A percentile compares a stretch with the other conserved stretches of the same genome.
phyloP scores from a whole-genome alignment of 2,113 vertebrate species.

The Felis chaus region DNA sequence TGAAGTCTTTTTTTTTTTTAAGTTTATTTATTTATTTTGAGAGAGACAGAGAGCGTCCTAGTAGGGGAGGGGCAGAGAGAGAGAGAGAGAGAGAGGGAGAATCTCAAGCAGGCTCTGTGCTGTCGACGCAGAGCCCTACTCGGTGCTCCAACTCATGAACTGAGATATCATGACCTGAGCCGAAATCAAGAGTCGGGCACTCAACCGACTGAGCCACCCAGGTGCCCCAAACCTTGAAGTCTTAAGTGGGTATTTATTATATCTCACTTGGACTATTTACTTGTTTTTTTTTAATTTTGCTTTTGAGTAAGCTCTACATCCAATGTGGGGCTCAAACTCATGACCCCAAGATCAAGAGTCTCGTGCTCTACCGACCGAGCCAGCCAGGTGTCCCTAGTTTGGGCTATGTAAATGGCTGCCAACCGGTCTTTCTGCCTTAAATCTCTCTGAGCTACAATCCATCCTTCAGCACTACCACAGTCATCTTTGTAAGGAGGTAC shows the following conservation, averaged over 20 bases:
- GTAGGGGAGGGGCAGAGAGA: background rate
- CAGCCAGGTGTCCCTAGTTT: background rate
- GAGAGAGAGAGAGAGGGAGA: background rate
- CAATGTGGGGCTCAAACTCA: background rate
- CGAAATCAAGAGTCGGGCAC: background rate
- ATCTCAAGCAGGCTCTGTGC: background rate
- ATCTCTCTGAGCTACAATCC: conserved; percentile 15
- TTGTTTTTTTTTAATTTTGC: background rate
- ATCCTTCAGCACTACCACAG: background rate
- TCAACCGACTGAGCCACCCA: background rate
- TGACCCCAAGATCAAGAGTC: background rate
- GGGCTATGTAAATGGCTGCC: conserved; percentile 20
- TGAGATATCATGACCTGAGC: background rate
- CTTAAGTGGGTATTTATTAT: conserved; percentile 16
- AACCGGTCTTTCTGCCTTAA: conserved; percentile 9
- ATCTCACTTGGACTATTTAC: conserved; percentile 13
- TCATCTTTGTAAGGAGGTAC: background rate
- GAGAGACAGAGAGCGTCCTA: background rate
- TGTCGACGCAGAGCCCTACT: no score
- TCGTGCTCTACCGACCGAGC: background rate
- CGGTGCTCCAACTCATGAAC: background rate
- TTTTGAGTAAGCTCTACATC: background rate
- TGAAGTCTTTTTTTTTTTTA: background rate
- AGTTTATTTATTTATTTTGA: background rate
- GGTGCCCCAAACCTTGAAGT: background rate